phyloP scores from a whole-genome alignment of 2,797 vertebrate genomes.

The Arrhamphus sclerolepis region DNA sequence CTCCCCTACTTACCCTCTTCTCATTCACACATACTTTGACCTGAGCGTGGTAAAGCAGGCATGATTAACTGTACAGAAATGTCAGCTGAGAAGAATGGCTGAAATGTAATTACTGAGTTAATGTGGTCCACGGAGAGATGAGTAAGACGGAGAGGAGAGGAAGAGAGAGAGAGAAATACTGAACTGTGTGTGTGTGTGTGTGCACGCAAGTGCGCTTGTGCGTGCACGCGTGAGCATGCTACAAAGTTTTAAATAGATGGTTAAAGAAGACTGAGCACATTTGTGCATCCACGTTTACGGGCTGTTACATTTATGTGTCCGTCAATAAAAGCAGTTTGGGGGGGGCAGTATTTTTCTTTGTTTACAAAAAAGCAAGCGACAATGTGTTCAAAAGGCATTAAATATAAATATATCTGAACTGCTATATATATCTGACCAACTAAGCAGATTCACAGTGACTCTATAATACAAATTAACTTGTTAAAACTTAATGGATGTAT shows the following conservation, averaged over 20 bases:
- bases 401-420: conserved; percentile 17
- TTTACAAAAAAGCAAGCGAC: conserved; percentile 9
- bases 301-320: conserved; percentile 3
- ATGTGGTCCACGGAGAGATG: conserved; percentile 47
- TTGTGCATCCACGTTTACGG: conserved; percentile 1
- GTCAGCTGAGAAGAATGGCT: conserved; percentile 75
- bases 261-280: conserved; percentile 14
- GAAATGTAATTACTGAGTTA: conserved; percentile 71
- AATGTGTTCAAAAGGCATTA: conserved; percentile 30
- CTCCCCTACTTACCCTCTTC: conserved; percentile 31
- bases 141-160: conserved; percentile 38
- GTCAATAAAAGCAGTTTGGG: background rate
- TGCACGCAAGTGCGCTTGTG: background rate
- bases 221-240: too few species aligned
- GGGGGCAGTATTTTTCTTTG: too few species aligned
- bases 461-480: conserved; percentile 11
- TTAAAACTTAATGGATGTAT: background rate
- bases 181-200: background rate
- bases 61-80: conserved; percentile 76
- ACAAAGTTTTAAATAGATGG: conserved; percentile 17
- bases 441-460: conserved; percentile 27
- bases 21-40: conserved; percentile 67
- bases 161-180: conserved; percentile 10
- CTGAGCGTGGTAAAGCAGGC: conserved; percentile 62
- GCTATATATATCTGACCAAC: conserved; percentile 24